Percentiles rank a stretch among this genome's conserved stretches.
phyloP scores from a whole-genome alignment of 2,888 invertebrate species.

The Leucania comma region DNA sequence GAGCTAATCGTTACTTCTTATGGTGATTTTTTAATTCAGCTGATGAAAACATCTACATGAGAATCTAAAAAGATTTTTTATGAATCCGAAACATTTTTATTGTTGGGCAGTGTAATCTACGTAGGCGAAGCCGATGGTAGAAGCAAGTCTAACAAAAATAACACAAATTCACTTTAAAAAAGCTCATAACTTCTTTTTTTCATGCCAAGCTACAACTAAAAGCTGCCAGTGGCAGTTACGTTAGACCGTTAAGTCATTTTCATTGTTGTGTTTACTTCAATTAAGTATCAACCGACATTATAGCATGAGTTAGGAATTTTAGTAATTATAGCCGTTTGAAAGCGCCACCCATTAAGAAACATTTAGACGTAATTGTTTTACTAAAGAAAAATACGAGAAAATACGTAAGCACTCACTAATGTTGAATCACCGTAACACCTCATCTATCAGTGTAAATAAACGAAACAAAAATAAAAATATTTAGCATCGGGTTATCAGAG shows the following conservation, averaged over 20 bases:
- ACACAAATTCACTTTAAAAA: background rate
- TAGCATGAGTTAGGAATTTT: constrained; percentile 35
- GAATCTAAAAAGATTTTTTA: too few species aligned
- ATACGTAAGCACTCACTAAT: constrained; percentile 22
- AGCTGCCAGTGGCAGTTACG: background rate
- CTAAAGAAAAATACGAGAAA: constrained; percentile 26
- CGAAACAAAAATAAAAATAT: constrained; percentile 35
- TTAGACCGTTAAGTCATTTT: constrained; percentile 30
- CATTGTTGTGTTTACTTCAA: constrained; percentile 42
- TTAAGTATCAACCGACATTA: constrained; percentile 41
- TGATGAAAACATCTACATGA: too few species aligned
- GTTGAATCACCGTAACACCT: constrained; percentile 30
- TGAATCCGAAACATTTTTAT: too few species aligned
- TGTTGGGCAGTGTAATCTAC: too few species aligned
- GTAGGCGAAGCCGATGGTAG: too few species aligned
- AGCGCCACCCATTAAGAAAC: constrained; percentile 41
- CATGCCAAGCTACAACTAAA: constrained; percentile 12
- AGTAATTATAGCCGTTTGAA: constrained; percentile 48
- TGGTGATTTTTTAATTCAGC: too few species aligned
- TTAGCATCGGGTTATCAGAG: constrained; percentile 36
- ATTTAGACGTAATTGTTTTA: constrained; percentile 49
- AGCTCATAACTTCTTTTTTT: background rate
- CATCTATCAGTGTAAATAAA: constrained; percentile 24
- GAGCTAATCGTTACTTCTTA: too few species aligned
- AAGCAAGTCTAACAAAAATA: background rate